Percentiles rank a stretch among this genome's conserved stretches.
Evolutionary conservation across 2,797 vertebrate species (phyloP).

Genomic region (Pampus argenteus): DNA sequence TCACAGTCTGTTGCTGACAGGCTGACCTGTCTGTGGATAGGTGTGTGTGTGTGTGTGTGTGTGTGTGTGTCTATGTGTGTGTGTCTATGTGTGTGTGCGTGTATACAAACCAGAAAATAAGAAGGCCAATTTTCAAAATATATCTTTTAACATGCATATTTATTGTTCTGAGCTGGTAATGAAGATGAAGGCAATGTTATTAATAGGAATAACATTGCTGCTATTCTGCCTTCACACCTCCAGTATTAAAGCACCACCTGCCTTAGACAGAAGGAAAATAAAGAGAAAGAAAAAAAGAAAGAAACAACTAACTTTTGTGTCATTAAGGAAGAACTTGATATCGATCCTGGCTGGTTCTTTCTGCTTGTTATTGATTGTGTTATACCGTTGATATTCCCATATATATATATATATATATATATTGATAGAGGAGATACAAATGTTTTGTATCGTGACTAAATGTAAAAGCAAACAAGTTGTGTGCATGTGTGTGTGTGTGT

Average conservation of each 20-base stretch:
- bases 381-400: constrained; percentile 27
- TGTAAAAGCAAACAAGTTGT: background rate
- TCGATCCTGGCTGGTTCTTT: constrained; percentile 63
- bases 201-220: background rate
- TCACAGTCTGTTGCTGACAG: constrained; percentile 51
- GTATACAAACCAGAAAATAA: background rate
- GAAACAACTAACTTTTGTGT: constrained; percentile 56
- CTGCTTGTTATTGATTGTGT: constrained; percentile 67
- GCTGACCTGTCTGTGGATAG: constrained; percentile 55
- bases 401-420: constrained; percentile 20
- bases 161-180: constrained; percentile 13
- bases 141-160: constrained; percentile 4
- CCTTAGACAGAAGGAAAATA: background rate
- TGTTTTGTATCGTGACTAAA: constrained; percentile 5
- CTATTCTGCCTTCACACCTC: constrained; percentile 9
- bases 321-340: constrained; percentile 65
- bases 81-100: background rate
- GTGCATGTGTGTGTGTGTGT: background rate
- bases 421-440: constrained; percentile 5
- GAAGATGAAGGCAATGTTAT: background rate
- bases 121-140: constrained; percentile 43
- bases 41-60: background rate
- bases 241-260: constrained; percentile 32
- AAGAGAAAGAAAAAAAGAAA: constrained; percentile 18
- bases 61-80: background rate